Percentiles rank a stretch among this genome's conserved stretches.
Conservation (phyloP, 2,888 invertebrate species). For the Sinelater perroti region DNA sequence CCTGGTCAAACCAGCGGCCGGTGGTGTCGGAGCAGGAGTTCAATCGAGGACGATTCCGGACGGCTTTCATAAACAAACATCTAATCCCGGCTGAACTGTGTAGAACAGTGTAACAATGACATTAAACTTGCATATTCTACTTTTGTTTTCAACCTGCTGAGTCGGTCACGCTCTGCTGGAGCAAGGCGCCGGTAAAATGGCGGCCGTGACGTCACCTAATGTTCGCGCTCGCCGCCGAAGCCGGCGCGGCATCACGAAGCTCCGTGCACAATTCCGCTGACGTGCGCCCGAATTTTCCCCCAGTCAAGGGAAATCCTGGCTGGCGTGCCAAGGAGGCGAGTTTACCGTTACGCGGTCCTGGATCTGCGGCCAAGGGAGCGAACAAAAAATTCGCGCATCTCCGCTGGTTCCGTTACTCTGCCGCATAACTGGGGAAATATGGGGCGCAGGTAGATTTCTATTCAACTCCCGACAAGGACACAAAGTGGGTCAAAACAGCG, state of each 20-base stretch:
- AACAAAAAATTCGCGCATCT: slow-evolving; percentile 22
- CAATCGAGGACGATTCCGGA: neutral
- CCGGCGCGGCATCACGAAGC: neutral
- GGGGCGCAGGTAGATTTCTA: slow-evolving; percentile 27
- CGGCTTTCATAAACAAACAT: slow-evolving; percentile 8
- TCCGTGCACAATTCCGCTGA: neutral
- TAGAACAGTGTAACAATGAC: slow-evolving; percentile 42
- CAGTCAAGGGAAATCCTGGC: neutral
- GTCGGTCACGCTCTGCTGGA: slow-evolving; percentile 50
- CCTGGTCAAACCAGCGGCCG: too few relatives aligned
- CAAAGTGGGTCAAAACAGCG: slow-evolving; percentile 15
- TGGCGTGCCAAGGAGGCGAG: too few relatives aligned
- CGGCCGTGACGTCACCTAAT: slow-evolving; percentile 29
- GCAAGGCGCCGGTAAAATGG: slow-evolving; percentile 48
- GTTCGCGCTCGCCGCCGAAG: neutral
- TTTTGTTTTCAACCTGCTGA: slow-evolving; percentile 51
- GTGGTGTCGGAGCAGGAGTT: too few relatives aligned
- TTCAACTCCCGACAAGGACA: slow-evolving; percentile 15
- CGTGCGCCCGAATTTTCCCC: neutral
- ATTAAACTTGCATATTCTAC: slow-evolving; percentile 51
- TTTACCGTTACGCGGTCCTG: slow-evolving; percentile 25
- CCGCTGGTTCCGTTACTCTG: slow-evolving; percentile 19
- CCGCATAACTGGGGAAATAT: slow-evolving; percentile 29
- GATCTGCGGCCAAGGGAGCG: slow-evolving; percentile 7
- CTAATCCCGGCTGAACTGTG: slow-evolving; percentile 1